Percentiles rank a stretch among this genome's conserved stretches.
phyloP scores from a whole-genome alignment of 2,888 invertebrate species.

The Hydriomena furcata region DNA sequence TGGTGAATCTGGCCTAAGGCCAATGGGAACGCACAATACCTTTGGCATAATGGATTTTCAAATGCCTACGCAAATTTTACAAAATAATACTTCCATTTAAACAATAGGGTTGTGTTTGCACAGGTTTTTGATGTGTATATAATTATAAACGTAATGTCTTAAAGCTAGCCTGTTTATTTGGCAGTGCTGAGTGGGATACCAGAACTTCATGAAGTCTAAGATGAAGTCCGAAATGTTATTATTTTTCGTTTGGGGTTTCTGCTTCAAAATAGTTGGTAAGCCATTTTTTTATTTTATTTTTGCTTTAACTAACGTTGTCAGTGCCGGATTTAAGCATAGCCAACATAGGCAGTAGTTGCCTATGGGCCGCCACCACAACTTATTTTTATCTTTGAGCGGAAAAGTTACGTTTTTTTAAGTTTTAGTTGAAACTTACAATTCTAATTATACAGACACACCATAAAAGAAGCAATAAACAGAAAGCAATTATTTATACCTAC shows the following conservation, averaged over 20 bases:
- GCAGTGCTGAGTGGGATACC: constrained; percentile 14
- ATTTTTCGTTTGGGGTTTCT: constrained; percentile 6
- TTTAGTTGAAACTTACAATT: too few relatives aligned
- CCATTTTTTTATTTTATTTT: too few relatives aligned
- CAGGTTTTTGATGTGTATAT: constrained; percentile 21
- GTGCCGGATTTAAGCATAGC: too few relatives aligned
- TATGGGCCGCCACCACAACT: too few relatives aligned
- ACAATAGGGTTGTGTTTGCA: constrained; percentile 19
- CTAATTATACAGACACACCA: too few relatives aligned
- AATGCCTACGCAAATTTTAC: constrained; percentile 15
- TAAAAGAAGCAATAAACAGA: too few relatives aligned
- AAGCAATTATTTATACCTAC: too few relatives aligned
- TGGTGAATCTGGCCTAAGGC: not conserved
- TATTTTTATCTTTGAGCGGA: too few relatives aligned
- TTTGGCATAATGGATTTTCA: constrained; percentile 13
- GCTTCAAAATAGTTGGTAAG: constrained; percentile 18
- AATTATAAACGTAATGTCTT: constrained; percentile 4
- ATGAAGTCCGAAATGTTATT: constrained; percentile 16
- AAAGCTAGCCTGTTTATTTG: constrained; percentile 7
- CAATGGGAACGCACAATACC: constrained; percentile 10
- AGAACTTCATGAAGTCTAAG: constrained; percentile 13
- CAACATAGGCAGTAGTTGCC: too few relatives aligned
- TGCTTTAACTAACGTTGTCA: too few relatives aligned
- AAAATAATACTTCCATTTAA: constrained; percentile 12
- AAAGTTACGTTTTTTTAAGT: too few relatives aligned